These are phyloP conservation scores for Pomatostomus ruficeps DNA, from an alignment of 2,113 vertebrate genomes.

Conservation along the genomic window DNA sequence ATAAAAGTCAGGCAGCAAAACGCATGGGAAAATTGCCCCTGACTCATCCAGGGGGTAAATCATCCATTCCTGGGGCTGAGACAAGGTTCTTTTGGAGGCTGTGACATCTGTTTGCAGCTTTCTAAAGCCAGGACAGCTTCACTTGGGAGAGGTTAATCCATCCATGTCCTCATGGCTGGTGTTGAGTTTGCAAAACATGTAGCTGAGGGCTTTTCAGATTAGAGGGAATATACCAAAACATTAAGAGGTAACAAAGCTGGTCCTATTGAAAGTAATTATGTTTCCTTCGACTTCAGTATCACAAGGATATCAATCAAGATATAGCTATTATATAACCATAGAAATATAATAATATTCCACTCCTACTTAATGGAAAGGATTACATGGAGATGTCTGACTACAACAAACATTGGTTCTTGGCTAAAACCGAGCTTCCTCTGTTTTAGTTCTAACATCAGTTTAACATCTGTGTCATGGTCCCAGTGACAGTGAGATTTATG, in stretches of 20 bases:
- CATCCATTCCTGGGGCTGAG: neutral
- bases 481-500: neutral
- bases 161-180: neutral
- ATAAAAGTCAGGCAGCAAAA: neutral
- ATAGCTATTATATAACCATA: neutral
- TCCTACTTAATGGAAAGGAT: neutral
- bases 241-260: neutral
- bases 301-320: neutral
- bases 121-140: neutral
- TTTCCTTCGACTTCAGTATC: neutral
- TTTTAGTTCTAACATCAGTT: neutral
- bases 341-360: neutral
- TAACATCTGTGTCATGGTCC: neutral
- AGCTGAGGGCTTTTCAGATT: neutral
- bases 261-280: neutral
- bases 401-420: neutral
- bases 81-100: neutral
- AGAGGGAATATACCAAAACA: neutral
- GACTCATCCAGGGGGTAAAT: neutral
- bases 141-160: neutral
- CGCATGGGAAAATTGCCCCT: neutral
- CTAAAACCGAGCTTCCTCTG: neutral
- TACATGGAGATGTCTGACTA: neutral
- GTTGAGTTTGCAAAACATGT: neutral
- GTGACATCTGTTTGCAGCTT: constrained; percentile 19